Percentiles rank a stretch among this genome's conserved stretches.
Evolutionary conservation across 2,888 invertebrate genomes (phyloP).

Genomic region (Rosalia funebris): DNA sequence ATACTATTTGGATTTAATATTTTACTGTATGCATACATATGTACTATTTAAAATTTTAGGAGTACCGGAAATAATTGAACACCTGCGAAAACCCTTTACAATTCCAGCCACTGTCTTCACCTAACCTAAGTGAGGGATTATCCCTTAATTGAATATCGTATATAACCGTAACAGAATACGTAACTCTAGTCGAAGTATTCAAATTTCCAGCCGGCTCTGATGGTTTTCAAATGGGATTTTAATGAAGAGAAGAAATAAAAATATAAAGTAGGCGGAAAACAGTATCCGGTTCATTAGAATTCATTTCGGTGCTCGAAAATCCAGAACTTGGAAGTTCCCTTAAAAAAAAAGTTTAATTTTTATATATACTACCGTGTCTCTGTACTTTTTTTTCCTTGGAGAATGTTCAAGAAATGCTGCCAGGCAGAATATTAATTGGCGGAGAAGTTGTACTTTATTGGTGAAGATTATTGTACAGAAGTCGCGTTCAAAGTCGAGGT

Average conservation of each 20-base stretch:
- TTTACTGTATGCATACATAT: no score
- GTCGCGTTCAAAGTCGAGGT: no score
- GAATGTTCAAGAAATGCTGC: not conserved
- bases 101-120: no score
- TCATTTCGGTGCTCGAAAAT: conserved; percentile 1
- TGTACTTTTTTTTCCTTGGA: not conserved
- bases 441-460: not conserved
- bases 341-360: not conserved
- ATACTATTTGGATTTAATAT: no score
- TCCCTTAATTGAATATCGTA: no score
- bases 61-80: no score
- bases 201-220: no score
- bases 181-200: no score
- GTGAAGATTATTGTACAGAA: not conserved
- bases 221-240: not conserved
- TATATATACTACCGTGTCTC: not conserved
- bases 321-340: not conserved
- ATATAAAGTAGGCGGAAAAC: not conserved
- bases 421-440: not conserved
- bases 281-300: not conserved
- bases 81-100: no score
- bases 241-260: not conserved
- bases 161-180: no score
- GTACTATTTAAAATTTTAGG: no score
- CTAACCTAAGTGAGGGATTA: no score